Percentiles rank a stretch among this genome's conserved stretches.
phyloP scores from a whole-genome alignment of 2,113 vertebrate species.

The Oryzias woworae region DNA sequence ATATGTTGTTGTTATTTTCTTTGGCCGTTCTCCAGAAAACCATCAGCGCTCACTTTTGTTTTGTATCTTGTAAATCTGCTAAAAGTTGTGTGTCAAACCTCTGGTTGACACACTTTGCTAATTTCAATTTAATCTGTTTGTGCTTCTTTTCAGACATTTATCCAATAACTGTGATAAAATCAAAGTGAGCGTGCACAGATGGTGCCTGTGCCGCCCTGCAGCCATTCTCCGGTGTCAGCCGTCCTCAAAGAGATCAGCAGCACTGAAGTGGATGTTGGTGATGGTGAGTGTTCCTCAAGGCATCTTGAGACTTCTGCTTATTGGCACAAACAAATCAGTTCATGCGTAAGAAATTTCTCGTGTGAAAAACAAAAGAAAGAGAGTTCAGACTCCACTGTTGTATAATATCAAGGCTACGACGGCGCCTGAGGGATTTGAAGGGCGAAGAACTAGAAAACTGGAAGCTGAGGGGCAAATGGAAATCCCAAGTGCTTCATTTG shows the following conservation, averaged over 20 bases:
- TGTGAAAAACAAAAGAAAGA: background rate
- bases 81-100: too few species aligned
- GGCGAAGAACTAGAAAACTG: constrained; percentile 20
- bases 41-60: too few species aligned
- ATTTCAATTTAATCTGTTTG: too few species aligned
- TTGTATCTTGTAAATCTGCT: too few species aligned
- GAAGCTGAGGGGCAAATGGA: constrained; percentile 21
- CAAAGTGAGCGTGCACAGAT: too few species aligned
- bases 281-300: background rate
- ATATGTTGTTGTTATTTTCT: too few species aligned
- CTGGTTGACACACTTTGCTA: too few species aligned
- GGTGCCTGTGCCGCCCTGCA: background rate
- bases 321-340: background rate
- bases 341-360: background rate
- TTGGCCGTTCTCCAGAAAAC: too few species aligned
- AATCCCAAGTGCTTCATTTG: constrained; percentile 38
- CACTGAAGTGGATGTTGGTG: background rate
- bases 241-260: too few species aligned
- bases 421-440: constrained; percentile 20
- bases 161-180: too few species aligned
- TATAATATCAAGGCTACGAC: constrained; percentile 26
- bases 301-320: background rate
- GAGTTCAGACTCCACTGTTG: constrained; percentile 6
- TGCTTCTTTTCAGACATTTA: too few species aligned
- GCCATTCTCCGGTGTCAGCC: too few species aligned